phyloP scores from a whole-genome alignment of 2,888 invertebrate genomes.

The Cantharis rufa region DNA sequence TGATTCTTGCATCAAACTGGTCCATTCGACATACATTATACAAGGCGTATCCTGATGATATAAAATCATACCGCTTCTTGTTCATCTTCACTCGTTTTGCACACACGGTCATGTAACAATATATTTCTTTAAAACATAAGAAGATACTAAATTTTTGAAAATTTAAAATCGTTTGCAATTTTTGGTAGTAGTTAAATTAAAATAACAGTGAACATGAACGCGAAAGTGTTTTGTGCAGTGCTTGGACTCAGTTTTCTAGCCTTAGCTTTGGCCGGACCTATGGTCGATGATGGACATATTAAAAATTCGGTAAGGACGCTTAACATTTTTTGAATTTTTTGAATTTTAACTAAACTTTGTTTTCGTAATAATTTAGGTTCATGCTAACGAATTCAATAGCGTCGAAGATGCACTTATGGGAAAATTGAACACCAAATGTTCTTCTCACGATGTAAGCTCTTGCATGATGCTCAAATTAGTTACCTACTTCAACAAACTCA shows the following conservation, averaged over 20 bases:
- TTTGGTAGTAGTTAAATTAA: background rate
- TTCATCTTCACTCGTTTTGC: slow-evolving; percentile 51
- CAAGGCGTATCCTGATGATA: slow-evolving; percentile 47
- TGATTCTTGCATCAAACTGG: slow-evolving; percentile 53
- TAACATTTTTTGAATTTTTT: background rate
- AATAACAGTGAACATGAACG: slow-evolving; percentile 44
- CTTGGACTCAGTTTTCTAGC: slow-evolving; percentile 43
- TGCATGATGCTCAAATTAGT: slow-evolving; percentile 83
- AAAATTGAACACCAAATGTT: slow-evolving; percentile 78
- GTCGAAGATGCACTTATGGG: slow-evolving; percentile 74
- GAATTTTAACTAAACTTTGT: background rate
- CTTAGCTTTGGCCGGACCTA: slow-evolving; percentile 48
- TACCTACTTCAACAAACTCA: slow-evolving; percentile 76
- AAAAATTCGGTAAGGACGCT: slow-evolving; percentile 51
- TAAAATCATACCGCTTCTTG: slow-evolving; percentile 53
- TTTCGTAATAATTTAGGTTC: slow-evolving; percentile 50
- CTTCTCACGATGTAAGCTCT: slow-evolving; percentile 76
- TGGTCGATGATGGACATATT: slow-evolving; percentile 50
- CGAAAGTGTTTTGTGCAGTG: slow-evolving; percentile 53
- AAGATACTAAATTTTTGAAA: slow-evolving; percentile 6
- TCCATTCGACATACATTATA: slow-evolving; percentile 55
- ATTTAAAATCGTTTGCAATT: slow-evolving; percentile 6
- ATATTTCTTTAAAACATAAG: slow-evolving; percentile 9
- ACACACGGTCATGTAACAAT: slow-evolving; percentile 50
- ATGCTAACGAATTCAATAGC: slow-evolving; percentile 49